Evolutionary conservation across 2,113 vertebrate species (phyloP), one percentile per base, ranked within the genome.

Genomic region (Menidia beryllina): DNA sequence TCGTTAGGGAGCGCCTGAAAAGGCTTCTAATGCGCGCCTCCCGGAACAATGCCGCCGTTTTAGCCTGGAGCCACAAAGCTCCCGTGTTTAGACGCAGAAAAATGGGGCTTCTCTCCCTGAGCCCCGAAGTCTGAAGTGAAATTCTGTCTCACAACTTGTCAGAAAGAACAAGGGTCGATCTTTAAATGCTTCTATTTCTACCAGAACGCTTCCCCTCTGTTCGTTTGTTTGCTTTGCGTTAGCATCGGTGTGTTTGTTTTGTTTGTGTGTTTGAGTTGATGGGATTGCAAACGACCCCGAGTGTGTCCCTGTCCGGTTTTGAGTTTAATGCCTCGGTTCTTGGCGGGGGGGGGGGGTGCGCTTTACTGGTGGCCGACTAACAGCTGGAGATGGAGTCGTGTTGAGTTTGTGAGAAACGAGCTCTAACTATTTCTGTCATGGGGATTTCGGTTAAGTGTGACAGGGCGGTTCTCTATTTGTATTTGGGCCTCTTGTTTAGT

Each of bases 111-210:
- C 15, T n/a, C 21, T 56, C 52, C 43, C 39, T 55, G 9, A 72
- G 51, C 59, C 69, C 66, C 51, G 49, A 30, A 62, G 63, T n/a
- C 36, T 52, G 51, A 59, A 75, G 69, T 60, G 15, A 53, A 81
- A 69, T 78, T 14, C 41, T 39, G n/a, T 24, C 24, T 64, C 53
- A 26, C 26, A 27, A 69, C 53, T 70, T 51, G 50, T 64, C 25
- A 63, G 36, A 17, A 51, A 50, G 21, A 5, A 26, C 41, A 23
- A 59, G 30, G 0, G 5, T 34, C 7, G 50, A 54, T 23, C 5
- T 38, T 36, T 41, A 9, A 54, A 34, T 34, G 47, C 53, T 38
- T 45, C 39, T 19, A 54, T 39, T 2, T 26, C 5, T 20, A 9
- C 27, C 4, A 2, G 12, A 30, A 27, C 19, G 51, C 27, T 7